Base-by-base conservation (phyloP, 2,113 vertebrate species). In the Malurus melanocephalus region DNA sequence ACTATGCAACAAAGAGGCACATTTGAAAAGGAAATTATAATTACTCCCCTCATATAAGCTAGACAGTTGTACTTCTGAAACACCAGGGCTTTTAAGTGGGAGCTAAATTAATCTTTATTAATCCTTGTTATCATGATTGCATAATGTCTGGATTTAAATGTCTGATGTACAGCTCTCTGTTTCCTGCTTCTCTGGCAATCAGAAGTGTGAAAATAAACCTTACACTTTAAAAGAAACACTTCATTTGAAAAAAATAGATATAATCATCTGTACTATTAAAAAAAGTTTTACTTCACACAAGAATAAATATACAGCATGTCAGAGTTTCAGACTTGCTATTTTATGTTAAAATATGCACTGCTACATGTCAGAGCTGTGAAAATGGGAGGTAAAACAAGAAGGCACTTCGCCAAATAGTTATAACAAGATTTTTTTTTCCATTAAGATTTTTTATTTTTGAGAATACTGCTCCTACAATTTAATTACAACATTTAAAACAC, bases 181-280 rank as follows among this genome's bases (percentile, higher is more conserved):
- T 95, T 96, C 95, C 90, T 95, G 92, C 95, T 96, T 95, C 91
- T 94, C 85, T 80, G 88, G 95, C 97, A 97, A 97, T 97, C 96
- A 97, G 87, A 97, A 97, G 88, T 97, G 97, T 93, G 95, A 98
- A 98, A 98, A 98, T 97, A 98, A 98, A 98, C 92, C 71, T 95
- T 95, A 71, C 60, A 78, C 77, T 96, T 96, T 93, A 94, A 96
- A 96, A 96, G 88, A 94, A 97, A 96, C 68, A 92, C 91, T 86
- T 76, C 60, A 40, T 92, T 94, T 93, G n/a, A 66, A 85, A 86
- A 94, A 96, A 96, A 81, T 51, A 91, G 75, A 91, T 93, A 80
- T 83, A 96, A 95, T 96, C 78, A 95, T 95, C 80, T 87, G 83
- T 42, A 94, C 84, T 93, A 85, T 89, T 19, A 51, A 72, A 82